These are phyloP conservation scores for Lycia hirtaria DNA, from an alignment of 2,888 invertebrate genomes.

Conservation along the genomic window DNA sequence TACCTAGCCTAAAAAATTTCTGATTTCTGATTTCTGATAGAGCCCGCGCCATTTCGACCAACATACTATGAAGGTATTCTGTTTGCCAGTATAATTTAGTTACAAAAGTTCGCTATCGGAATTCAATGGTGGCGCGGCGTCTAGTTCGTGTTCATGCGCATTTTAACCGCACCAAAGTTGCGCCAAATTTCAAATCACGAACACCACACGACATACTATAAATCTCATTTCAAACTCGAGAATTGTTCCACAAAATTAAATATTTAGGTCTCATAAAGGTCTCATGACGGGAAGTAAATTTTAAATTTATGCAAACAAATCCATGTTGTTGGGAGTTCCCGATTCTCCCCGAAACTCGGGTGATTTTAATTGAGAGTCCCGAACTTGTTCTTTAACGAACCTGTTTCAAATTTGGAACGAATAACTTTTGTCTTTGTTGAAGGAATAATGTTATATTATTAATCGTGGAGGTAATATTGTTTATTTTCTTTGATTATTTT, in stretches of 20 bases:
- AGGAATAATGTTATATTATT: conserved; percentile 26
- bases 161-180: no score
- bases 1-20: no score
- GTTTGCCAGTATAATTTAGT: no score
- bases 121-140: no score
- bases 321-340: conserved; percentile 31
- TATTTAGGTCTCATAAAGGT: conserved; percentile 23
- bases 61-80: no score
- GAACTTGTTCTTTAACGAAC: conserved; percentile 27
- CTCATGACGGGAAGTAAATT: conserved; percentile 29
- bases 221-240: not conserved
- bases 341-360: conserved; percentile 17
- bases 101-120: no score
- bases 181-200: no score
- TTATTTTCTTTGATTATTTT: conserved; percentile 22
- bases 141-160: no score
- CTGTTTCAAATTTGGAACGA: conserved; percentile 23
- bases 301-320: conserved; percentile 45
- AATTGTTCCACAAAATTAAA: conserved; percentile 12
- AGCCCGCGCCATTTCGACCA: no score
- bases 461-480: conserved; percentile 29
- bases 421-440: conserved; percentile 31
- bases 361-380: conserved; percentile 23
- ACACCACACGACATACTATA: not conserved
- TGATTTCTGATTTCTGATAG: no score